Evolutionary conservation across 2,113 vertebrate species (phyloP).

Genomic region (Charina bottae): DNA sequence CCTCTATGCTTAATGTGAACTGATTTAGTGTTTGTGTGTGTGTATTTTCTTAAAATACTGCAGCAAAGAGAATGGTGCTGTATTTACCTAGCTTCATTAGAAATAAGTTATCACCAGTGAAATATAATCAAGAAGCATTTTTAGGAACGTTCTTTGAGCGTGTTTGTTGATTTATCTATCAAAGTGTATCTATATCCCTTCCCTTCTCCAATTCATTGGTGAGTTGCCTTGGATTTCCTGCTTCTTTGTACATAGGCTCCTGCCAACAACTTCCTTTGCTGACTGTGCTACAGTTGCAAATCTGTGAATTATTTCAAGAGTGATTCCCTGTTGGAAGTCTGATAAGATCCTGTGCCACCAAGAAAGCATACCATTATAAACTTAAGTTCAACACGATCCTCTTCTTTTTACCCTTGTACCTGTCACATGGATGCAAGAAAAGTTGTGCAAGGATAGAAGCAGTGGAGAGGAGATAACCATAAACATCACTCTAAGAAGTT

Average conservation of each 20-base stretch:
- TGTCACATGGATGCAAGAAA: constrained; percentile 61
- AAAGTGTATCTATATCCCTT: not conserved
- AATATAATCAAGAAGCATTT: constrained; percentile 25
- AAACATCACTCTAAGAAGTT: constrained; percentile 50
- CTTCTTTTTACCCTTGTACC: constrained; percentile 59
- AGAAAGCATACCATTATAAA: constrained; percentile 58
- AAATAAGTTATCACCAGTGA: not conserved
- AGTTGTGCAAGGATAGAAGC: constrained; percentile 40
- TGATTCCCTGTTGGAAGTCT: constrained; percentile 48
- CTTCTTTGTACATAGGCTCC: not conserved
- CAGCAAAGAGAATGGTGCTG: not conserved
- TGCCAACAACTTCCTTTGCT: constrained; percentile 7
- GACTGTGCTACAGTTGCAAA: not conserved
- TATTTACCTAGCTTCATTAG: constrained; percentile 12
- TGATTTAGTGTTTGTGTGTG: not conserved
- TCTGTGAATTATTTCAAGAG: constrained; percentile 46
- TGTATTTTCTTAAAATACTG: not conserved
- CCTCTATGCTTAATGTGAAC: not conserved
- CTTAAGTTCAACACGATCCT: constrained; percentile 50
- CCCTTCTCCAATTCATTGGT: not conserved
- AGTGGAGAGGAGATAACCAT: constrained; percentile 19
- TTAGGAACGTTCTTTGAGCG: constrained; percentile 16
- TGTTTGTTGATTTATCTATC: constrained; percentile 9
- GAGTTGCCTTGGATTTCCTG: constrained; percentile 34
- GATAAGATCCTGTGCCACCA: constrained; percentile 45